These are phyloP conservation scores for Bombyx huttoni DNA, from an alignment of 2,888 invertebrate species.

Conservation along the genomic window DNA sequence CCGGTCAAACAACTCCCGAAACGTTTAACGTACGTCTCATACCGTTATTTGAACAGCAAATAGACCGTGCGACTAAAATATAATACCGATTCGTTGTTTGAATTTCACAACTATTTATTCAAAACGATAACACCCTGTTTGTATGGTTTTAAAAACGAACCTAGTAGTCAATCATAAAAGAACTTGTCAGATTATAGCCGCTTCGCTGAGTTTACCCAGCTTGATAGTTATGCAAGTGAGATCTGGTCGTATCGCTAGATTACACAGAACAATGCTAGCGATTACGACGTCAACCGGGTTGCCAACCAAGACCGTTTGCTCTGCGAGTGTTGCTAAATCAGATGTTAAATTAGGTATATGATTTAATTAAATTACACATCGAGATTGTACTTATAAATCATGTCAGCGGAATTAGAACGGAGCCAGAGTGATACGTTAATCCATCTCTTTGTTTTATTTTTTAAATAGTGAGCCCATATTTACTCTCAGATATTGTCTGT, in stretches of 20 bases:
- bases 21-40: conserved; percentile 17
- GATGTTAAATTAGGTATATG: conserved; percentile 52
- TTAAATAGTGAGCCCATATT: conserved; percentile 70
- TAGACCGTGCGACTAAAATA: conserved; percentile 32
- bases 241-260: conserved; percentile 60
- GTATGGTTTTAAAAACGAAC: conserved; percentile 42
- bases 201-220: conserved; percentile 50
- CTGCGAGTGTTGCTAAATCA: conserved; percentile 57
- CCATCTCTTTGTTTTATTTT: conserved; percentile 68
- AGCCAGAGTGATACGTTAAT: conserved; percentile 63
- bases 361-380: conserved; percentile 28
- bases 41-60: conserved; percentile 28
- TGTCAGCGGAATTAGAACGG: conserved; percentile 56
- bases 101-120: conserved; percentile 47
- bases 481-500: conserved; percentile 65
- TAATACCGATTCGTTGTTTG: conserved; percentile 35
- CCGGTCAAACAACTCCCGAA: conserved; percentile 34
- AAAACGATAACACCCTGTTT: conserved; percentile 41
- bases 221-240: conserved; percentile 63
- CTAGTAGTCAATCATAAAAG: conserved; percentile 56
- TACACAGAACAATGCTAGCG: conserved; percentile 62
- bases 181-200: conserved; percentile 57
- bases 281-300: conserved; percentile 61
- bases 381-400: conserved; percentile 59
- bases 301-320: conserved; percentile 40